Conservation (phyloP, 2,888 invertebrate genomes). For the Plutella xylostella region DNA sequence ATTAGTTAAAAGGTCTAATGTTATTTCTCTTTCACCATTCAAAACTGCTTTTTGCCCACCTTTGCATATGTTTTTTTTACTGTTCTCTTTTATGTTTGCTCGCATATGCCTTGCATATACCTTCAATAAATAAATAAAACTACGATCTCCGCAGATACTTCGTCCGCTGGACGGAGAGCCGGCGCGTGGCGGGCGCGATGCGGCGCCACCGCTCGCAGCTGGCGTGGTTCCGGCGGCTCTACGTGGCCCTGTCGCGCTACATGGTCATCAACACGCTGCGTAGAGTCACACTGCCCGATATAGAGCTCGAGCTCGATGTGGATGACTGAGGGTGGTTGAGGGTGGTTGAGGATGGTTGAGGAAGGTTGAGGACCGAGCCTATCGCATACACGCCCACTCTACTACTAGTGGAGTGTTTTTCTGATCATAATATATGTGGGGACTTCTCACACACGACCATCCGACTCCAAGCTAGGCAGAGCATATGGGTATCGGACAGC, state of each 20-base stretch:
- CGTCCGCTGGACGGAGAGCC: slow-evolving; percentile 71
- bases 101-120: background rate
- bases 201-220: slow-evolving; percentile 89
- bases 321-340: slow-evolving; percentile 53
- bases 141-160: slow-evolving; percentile 76
- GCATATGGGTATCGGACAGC: no score
- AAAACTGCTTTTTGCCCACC: no score
- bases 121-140: background rate
- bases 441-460: no score
- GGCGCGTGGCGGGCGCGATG: slow-evolving; percentile 82
- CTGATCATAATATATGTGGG: no score
- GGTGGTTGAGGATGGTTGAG: background rate
- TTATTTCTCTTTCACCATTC: no score
- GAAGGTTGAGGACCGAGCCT: no score
- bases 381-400: no score
- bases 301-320: slow-evolving; percentile 81
- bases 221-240: slow-evolving; percentile 94
- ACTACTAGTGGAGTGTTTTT: no score
- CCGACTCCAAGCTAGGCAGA: no score
- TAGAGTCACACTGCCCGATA: slow-evolving; percentile 78
- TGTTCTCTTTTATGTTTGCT: background rate
- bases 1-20: no score
- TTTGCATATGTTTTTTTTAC: no score
- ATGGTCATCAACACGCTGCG: slow-evolving; percentile 90
- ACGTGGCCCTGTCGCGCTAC: slow-evolving; percentile 90